Evolutionary conservation across 2,113 vertebrate genomes (phyloP), one percentile per base, ranked within the genome.

Genomic region (Salvelinus fontinalis): DNA sequence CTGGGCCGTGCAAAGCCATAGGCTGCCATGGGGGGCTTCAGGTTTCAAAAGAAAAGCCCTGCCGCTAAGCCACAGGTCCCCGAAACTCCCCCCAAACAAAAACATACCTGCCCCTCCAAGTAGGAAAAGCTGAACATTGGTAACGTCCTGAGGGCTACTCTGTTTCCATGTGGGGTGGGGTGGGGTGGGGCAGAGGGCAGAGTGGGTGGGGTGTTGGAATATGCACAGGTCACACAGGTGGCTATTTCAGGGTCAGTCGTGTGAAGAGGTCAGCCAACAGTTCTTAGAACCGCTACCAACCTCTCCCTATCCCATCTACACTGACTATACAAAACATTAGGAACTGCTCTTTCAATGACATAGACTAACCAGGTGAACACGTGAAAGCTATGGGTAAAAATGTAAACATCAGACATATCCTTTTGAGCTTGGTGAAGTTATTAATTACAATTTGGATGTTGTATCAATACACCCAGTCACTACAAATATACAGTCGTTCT

Each of bases 21-120:
- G 85, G 76, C 71, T 59, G 79, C 91, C 87, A 44, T 44, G 27
- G 62, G 68, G 5, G 86, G 89, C 81, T 1, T 89, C 88, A 59
- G 72, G 85, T 90, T 92, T 91, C 87, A 89, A 88, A 89, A 12
- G 86, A 44, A 44, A 66, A 73, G 83, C 85, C 86, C 83, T 44
- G 11, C 49, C 81, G 82, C 75, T 39, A 84, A 87, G 78, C 83
- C 80, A 76, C 31, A 65, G 71, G 79, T 66, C 74, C 39, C 39
- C 39, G 39, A 39, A 9, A 9, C 39, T 9, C 59, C 3, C 49
- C n/a, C 20, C 16, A 74, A 70, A 54, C 54, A 26, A 65, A 81
- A 79, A 39, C 4, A 65, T 66, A 27, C 60, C 18, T 71, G 27
- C 70, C 39, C 4, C 18, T 57, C 54, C 14, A 20, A 44, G 39